Percentiles rank a stretch among this genome's conserved stretches.
phyloP scores from a whole-genome alignment of 2,888 invertebrate genomes.

The Salpingus planirostris region DNA sequence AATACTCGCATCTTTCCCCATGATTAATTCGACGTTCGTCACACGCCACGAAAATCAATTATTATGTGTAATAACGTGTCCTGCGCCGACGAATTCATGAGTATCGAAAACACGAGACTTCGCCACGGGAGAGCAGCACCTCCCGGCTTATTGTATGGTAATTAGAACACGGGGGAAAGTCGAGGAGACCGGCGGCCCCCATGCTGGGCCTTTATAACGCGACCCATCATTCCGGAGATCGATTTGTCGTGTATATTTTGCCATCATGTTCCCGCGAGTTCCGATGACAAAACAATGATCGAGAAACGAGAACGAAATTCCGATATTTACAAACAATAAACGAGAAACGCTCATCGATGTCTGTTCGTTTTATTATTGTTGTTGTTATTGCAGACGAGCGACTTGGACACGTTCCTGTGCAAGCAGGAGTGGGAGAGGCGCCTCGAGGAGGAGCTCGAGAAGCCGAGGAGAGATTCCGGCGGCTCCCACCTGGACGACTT shows the following conservation, averaged over 20 bases:
- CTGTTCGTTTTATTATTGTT: too few species aligned
- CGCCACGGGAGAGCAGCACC: slow-evolving; percentile 32
- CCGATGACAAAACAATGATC: too few species aligned
- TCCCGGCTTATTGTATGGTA: slow-evolving; percentile 37
- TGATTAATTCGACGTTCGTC: slow-evolving; percentile 13
- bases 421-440: slow-evolving; percentile 64
- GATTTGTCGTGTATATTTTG: too few species aligned
- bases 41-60: slow-evolving; percentile 16
- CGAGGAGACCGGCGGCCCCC: neutral
- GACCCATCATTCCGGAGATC: too few species aligned
- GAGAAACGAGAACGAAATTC: too few species aligned
- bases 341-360: too few species aligned
- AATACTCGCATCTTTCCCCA: too few species aligned
- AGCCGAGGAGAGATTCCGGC: slow-evolving; percentile 51
- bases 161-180: slow-evolving; percentile 35
- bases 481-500: slow-evolving; percentile 60
- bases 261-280: too few species aligned
- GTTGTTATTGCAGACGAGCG: slow-evolving; percentile 63
- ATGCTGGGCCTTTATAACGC: too few species aligned
- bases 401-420: slow-evolving; percentile 71
- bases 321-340: too few species aligned
- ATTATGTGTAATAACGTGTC: slow-evolving; percentile 17
- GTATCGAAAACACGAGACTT: slow-evolving; percentile 26
- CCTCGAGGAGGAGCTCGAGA: slow-evolving; percentile 51
- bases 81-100: slow-evolving; percentile 19